Conservation (phyloP, 2,113 vertebrate genomes). For the Halcyon senegalensis region DNA sequence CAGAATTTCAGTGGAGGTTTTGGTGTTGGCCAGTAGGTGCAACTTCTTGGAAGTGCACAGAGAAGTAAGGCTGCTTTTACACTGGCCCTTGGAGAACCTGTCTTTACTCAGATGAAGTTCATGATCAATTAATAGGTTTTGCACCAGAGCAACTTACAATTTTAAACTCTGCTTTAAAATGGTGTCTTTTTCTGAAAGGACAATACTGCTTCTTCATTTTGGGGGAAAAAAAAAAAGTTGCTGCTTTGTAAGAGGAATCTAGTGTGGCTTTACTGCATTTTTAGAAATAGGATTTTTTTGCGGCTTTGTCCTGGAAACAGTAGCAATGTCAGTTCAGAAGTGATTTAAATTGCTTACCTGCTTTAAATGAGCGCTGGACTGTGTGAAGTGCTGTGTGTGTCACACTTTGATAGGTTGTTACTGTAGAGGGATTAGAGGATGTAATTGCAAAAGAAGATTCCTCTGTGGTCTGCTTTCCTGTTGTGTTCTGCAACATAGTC, state of each 20-base stretch:
- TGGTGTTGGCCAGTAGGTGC: not conserved
- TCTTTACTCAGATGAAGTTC: not conserved
- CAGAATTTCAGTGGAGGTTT: not conserved
- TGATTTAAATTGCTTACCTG: not conserved
- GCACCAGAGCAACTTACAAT: not conserved
- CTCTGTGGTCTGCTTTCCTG: not conserved
- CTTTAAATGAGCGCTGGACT: not conserved
- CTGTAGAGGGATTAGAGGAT: not conserved
- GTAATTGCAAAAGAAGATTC: not conserved
- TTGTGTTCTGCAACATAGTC: not conserved
- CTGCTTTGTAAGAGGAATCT: not conserved
- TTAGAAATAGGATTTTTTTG: not conserved
- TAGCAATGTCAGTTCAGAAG: not conserved
- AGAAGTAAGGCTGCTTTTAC: not conserved
- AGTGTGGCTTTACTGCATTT: not conserved
- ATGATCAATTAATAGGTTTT: not conserved
- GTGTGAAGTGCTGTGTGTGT: not conserved
- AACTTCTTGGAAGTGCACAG: not conserved
- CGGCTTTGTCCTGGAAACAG: not conserved
- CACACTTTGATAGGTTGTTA: not conserved
- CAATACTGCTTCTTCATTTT: not conserved
- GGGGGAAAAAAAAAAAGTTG: not conserved
- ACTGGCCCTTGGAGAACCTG: not conserved
- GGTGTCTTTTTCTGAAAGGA: not conserved
- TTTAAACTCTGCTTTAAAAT: not conserved